Evolutionary conservation across 2,888 invertebrate genomes (phyloP).

Genomic region (Nomada goodeniana): DNA sequence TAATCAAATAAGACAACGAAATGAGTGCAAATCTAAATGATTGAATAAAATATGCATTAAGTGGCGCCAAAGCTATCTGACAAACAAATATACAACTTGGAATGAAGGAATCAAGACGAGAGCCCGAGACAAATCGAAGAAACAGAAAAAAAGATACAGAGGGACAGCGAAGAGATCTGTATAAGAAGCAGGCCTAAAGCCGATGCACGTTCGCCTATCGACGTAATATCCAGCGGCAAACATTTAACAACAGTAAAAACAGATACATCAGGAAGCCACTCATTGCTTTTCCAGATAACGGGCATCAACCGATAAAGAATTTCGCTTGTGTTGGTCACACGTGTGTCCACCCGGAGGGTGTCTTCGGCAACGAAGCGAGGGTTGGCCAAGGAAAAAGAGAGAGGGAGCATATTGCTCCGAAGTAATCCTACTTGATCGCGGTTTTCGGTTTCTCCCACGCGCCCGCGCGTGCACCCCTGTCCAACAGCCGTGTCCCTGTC

Average conservation of each 20-base stretch:
- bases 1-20: too few relatives aligned
- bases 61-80: too few relatives aligned
- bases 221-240: conserved; percentile 1
- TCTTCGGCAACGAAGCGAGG: conserved; percentile 52
- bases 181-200: too few relatives aligned
- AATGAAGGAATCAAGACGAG: too few relatives aligned
- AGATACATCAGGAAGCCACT: conserved; percentile 74
- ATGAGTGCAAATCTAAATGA: too few relatives aligned
- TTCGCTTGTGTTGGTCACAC: conserved; percentile 52
- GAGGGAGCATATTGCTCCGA: conserved; percentile 81
- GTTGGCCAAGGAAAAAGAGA: conserved; percentile 65
- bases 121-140: too few relatives aligned
- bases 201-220: conserved; percentile 5
- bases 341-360: conserved; percentile 59
- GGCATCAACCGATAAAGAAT: conserved; percentile 73
- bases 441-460: conserved; percentile 77
- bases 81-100: too few relatives aligned
- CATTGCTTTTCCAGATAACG: conserved; percentile 78
- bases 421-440: conserved; percentile 84
- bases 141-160: too few relatives aligned
- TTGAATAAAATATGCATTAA: too few relatives aligned
- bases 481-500: conserved; percentile 28
- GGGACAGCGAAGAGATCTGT: too few relatives aligned
- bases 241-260: conserved; percentile 65
- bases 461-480: conserved; percentile 49